Conservation (phyloP, 2,888 invertebrate genomes). For the Mesorhabditis spiculigera region DNA sequence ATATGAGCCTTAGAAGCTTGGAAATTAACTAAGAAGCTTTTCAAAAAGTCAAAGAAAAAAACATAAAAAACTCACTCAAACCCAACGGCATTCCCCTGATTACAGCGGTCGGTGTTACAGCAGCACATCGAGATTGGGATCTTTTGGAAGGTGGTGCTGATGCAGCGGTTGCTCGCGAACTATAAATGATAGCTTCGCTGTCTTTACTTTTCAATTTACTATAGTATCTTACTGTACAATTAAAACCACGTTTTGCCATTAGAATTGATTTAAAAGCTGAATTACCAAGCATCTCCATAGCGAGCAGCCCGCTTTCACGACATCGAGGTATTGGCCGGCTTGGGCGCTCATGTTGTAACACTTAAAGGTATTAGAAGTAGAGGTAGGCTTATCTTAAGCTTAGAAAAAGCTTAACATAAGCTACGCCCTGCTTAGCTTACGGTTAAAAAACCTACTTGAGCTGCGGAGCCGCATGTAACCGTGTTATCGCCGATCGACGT, state of each 20-base stretch:
- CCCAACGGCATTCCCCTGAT: constrained; percentile 23
- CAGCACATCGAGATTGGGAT: constrained; percentile 50
- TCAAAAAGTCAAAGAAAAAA: too few relatives aligned
- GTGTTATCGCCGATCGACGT: too few relatives aligned
- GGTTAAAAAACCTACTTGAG: too few relatives aligned
- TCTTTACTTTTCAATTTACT: neutral
- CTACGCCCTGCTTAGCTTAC: too few relatives aligned
- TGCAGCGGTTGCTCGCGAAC: constrained; percentile 47
- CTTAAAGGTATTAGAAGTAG: neutral
- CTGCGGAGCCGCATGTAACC: too few relatives aligned
- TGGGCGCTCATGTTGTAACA: constrained; percentile 44
- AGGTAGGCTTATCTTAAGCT: too few relatives aligned
- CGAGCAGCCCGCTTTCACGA: constrained; percentile 52
- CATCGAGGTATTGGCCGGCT: constrained; percentile 34
- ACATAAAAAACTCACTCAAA: too few relatives aligned
- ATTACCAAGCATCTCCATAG: constrained; percentile 46
- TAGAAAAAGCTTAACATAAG: too few relatives aligned
- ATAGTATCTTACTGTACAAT: neutral
- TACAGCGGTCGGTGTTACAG: constrained; percentile 46
- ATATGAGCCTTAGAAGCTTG: too few relatives aligned
- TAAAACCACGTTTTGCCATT: neutral
- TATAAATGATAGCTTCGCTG: constrained; percentile 16
- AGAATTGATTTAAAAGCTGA: neutral
- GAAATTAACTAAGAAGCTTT: too few relatives aligned
- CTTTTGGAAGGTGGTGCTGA: constrained; percentile 46